phyloP scores from a whole-genome alignment of 30 jellyfish, hydroid and myxozoan genomes.

The Mastigias papua region DNA sequence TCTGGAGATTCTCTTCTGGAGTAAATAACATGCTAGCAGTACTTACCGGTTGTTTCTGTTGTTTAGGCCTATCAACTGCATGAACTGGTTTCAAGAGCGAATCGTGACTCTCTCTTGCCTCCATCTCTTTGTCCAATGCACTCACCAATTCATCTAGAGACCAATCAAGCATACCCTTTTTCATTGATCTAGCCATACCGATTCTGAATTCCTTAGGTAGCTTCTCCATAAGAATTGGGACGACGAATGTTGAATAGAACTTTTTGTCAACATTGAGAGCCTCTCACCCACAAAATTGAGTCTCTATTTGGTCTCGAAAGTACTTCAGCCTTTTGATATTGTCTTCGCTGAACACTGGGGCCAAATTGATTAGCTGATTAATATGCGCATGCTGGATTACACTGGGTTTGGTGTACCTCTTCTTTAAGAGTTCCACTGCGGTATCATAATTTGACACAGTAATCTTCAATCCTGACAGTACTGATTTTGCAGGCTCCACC shows the following conservation, averaged over 20 bases:
- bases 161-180: neutral
- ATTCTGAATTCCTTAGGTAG: neutral
- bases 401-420: neutral
- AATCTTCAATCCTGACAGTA: neutral
- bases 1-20: neutral
- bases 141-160: neutral
- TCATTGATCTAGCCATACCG: neutral
- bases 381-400: neutral
- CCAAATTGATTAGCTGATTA: neutral
- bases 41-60: neutral
- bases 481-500: neutral
- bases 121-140: neutral
- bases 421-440: neutral
- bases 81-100: neutral
- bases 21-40: neutral
- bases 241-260: neutral
- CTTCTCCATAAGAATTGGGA: neutral
- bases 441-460: neutral
- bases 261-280: neutral
- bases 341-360: neutral
- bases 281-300: neutral
- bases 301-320: neutral
- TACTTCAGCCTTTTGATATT: neutral
- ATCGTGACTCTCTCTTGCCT: neutral
- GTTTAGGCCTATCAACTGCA: neutral